Evolutionary conservation across 1,140 invertebrate genomes (phyloP).

Genomic region (Halictus rubicundus): DNA sequence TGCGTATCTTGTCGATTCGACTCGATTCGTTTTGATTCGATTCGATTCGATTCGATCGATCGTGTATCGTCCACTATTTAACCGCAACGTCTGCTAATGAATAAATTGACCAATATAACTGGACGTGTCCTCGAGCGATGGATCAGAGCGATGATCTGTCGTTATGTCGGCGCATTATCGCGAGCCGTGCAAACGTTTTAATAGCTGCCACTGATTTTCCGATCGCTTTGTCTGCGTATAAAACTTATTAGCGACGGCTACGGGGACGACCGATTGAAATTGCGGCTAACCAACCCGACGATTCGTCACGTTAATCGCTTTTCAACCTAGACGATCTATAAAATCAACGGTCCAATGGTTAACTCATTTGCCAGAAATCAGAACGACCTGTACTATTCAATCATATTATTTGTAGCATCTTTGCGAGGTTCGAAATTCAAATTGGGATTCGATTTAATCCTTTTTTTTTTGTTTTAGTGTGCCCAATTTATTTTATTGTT

Average conservation of each 20-base stretch:
- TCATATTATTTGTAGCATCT: no score
- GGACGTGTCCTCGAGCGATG: not conserved
- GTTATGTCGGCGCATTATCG: constrained; percentile 5
- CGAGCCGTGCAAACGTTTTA: constrained; percentile 28
- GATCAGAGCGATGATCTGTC: not conserved
- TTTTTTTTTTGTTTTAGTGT: no score
- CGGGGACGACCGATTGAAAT: not conserved
- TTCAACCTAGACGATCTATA: no score
- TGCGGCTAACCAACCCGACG: not conserved
- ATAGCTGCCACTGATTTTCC: constrained; percentile 11
- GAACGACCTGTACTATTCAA: no score
- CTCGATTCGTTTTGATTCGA: not conserved
- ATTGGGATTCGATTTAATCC: no score
- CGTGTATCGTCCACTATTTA: not conserved
- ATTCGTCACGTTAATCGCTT: no score
- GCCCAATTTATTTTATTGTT: no score
- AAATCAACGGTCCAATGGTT: no score
- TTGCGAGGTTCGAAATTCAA: no score
- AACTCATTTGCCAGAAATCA: no score
- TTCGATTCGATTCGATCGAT: not conserved
- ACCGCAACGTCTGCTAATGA: not conserved
- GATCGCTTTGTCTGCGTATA: constrained; percentile 23
- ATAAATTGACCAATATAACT: constrained; percentile 33
- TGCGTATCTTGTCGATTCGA: not conserved
- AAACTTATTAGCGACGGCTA: constrained; percentile 45